Conservation (phyloP, 2,888 invertebrate species). For the Rhamnusium bicolor region DNA sequence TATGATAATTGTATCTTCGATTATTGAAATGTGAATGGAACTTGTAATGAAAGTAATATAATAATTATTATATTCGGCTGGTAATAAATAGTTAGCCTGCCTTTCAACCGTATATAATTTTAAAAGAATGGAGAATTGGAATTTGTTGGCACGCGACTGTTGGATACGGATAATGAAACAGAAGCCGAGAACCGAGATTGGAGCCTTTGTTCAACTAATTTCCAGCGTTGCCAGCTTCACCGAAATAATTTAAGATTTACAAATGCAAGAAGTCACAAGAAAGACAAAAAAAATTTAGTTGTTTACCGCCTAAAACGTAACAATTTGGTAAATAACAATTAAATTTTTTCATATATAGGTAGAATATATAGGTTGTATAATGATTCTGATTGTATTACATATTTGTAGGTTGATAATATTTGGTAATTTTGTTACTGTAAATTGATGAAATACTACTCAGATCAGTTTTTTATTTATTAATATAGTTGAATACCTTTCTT, state of each 20-base stretch:
- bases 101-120: constrained; percentile 3
- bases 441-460: no score
- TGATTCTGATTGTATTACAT: no score
- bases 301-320: no score
- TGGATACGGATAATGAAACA: constrained; percentile 16
- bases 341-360: no score
- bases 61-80: background rate
- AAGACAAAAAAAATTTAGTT: no score
- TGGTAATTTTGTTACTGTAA: no score
- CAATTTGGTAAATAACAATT: no score
- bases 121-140: background rate
- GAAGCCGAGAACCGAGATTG: constrained; percentile 43
- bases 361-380: no score
- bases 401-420: no score
- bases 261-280: no score
- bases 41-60: background rate
- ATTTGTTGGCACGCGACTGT: constrained; percentile 39
- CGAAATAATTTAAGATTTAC: background rate
- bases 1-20: background rate
- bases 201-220: constrained; percentile 38
- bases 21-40: background rate
- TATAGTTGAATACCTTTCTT: no score
- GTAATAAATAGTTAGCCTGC: background rate
- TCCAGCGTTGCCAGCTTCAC: constrained; percentile 28
- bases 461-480: no score